Conservation (phyloP, 2,888 invertebrate species). For the Lasioglossum leucozonium region DNA sequence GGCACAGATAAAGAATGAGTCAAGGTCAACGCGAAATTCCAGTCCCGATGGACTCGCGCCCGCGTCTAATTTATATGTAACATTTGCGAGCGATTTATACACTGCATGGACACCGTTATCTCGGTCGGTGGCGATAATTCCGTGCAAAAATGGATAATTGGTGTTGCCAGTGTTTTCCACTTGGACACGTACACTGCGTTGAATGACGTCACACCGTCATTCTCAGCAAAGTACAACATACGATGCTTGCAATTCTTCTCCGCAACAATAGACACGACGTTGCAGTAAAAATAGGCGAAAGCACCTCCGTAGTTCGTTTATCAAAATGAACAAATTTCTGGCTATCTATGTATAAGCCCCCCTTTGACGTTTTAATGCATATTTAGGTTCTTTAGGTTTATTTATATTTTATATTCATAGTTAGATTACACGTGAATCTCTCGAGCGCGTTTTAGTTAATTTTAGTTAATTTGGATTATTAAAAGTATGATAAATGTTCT, state of each 20-base stretch:
- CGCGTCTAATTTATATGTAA: constrained; percentile 62
- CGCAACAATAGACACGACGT: constrained; percentile 30
- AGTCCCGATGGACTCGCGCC: constrained; percentile 30
- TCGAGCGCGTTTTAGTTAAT: too few species aligned
- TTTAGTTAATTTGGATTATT: too few species aligned
- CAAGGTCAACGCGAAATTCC: constrained; percentile 55
- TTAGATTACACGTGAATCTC: too few species aligned
- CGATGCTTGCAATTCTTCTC: constrained; percentile 37
- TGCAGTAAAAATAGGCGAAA: constrained; percentile 17
- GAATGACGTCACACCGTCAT: constrained; percentile 76
- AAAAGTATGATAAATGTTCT: too few species aligned
- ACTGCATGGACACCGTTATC: constrained; percentile 69
- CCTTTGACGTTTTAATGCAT: background rate
- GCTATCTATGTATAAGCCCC: too few species aligned
- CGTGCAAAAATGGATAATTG: constrained; percentile 83
- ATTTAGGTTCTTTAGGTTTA: background rate
- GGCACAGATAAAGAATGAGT: constrained; percentile 36
- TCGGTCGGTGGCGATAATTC: constrained; percentile 78
- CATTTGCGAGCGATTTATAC: constrained; percentile 67
- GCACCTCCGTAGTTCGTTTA: background rate
- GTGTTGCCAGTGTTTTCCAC: constrained; percentile 77
- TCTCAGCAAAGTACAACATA: constrained; percentile 69
- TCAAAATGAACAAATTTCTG: background rate
- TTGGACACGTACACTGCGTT: constrained; percentile 78
- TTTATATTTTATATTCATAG: too few species aligned